Evolutionary conservation across 2,113 vertebrate genomes (phyloP).

Genomic region (Crotalus tigris): DNA sequence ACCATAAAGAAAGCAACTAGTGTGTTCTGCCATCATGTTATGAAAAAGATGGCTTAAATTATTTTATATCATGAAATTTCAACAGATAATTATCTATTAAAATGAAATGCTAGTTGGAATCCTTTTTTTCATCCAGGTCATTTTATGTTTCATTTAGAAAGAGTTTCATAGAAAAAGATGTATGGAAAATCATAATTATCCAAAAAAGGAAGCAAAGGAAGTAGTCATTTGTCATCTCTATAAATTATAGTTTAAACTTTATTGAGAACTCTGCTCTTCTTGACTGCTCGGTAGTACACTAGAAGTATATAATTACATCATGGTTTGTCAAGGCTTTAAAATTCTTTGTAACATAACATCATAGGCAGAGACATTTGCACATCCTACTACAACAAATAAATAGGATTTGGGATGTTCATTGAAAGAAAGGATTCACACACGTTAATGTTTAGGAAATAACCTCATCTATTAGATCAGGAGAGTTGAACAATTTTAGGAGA

Average conservation of each 20-base stretch:
- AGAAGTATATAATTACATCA: conserved; percentile 67
- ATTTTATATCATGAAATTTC: conserved; percentile 44
- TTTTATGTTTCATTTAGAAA: conserved; percentile 74
- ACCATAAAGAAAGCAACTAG: conserved; percentile 37
- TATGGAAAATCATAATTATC: conserved; percentile 78
- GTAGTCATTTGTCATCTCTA: conserved; percentile 69
- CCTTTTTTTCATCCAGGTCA: conserved; percentile 63
- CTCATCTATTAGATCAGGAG: conserved; percentile 28
- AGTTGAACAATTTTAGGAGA: conserved; percentile 12
- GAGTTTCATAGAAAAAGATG: conserved; percentile 68
- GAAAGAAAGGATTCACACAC: conserved; percentile 14
- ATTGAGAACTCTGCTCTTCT: conserved; percentile 65
- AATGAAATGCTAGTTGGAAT: conserved; percentile 57
- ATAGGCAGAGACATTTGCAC: conserved; percentile 59
- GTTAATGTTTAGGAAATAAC: conserved; percentile 27
- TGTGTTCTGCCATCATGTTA: conserved; percentile 44
- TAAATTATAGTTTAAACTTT: conserved; percentile 74
- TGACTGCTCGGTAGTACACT: conserved; percentile 47
- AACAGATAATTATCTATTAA: conserved; percentile 26
- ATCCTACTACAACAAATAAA: conserved; percentile 52
- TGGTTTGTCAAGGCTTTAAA: conserved; percentile 55
- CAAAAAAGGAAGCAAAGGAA: conserved; percentile 71
- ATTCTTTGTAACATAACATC: conserved; percentile 59
- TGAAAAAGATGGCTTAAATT: conserved; percentile 39
- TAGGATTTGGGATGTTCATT: conserved; percentile 36